Conservation (phyloP, 2,113 vertebrate genomes). For the Microcebus tavaratra region DNA sequence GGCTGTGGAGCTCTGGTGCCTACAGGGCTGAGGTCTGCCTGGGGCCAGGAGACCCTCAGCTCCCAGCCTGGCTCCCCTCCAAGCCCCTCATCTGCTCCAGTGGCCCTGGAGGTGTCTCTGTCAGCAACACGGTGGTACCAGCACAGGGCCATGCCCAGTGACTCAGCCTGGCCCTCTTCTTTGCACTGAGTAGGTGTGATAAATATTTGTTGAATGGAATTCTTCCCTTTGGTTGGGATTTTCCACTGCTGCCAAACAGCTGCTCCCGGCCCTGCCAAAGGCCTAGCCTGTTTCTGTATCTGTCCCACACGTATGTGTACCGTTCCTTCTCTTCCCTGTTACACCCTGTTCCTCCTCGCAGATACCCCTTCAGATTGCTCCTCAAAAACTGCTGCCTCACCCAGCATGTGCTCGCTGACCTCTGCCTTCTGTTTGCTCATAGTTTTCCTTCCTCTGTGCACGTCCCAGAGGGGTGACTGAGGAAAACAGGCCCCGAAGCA, state of each 20-base stretch:
- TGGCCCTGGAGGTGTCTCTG: not conserved
- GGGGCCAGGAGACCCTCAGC: not conserved
- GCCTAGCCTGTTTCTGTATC: not conserved
- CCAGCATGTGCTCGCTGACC: not conserved
- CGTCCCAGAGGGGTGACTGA: not conserved
- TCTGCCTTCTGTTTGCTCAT: not conserved
- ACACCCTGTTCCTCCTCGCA: not conserved
- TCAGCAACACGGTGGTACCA: not conserved
- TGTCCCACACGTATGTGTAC: not conserved
- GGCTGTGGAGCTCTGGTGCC: not conserved
- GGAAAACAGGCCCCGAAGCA: not conserved
- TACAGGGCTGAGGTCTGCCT: not conserved
- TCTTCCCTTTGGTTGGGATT: constrained; percentile 52
- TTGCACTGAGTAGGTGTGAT: constrained; percentile 42
- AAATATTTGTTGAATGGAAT: constrained; percentile 38
- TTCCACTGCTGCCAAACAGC: constrained; percentile 31
- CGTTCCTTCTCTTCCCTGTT: not conserved
- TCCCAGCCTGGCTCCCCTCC: not conserved
- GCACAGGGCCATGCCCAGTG: not conserved
- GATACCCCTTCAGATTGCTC: not conserved
- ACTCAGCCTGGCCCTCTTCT: constrained; percentile 9
- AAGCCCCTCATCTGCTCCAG: not conserved
- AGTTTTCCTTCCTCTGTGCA: not conserved
- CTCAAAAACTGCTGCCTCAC: not conserved
- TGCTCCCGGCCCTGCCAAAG: not conserved